These are phyloP conservation scores for Apodemus sylvaticus DNA, from an alignment of 2,113 vertebrate genomes.

Conservation along the genomic window DNA sequence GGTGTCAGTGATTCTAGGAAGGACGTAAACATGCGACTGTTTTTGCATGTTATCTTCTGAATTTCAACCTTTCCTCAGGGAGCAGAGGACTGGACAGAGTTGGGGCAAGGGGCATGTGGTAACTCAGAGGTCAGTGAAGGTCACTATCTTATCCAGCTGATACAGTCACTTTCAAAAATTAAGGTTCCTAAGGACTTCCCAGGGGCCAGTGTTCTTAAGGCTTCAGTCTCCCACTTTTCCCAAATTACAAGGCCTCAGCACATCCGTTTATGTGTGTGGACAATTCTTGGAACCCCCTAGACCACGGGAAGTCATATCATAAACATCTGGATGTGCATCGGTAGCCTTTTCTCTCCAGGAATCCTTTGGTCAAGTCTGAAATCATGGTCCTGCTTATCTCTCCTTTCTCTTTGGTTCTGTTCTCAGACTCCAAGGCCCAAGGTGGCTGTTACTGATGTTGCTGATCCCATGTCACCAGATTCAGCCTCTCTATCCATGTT, in stretches of 20 bases:
- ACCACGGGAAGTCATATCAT: neutral
- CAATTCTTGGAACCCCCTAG: neutral
- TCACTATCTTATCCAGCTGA: neutral
- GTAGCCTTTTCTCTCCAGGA: neutral
- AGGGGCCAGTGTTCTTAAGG: neutral
- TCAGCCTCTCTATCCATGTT: neutral
- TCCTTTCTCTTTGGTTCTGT: too few species aligned
- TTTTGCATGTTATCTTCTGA: neutral
- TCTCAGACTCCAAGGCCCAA: accelerated
- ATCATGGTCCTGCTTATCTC: neutral
- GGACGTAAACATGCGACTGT: too few species aligned
- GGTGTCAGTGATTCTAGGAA: neutral
- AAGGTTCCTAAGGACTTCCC: accelerated
- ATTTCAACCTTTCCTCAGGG: neutral
- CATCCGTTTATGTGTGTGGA: neutral
- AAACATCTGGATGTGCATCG: neutral
- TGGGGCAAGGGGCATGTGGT: neutral
- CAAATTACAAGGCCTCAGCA: neutral
- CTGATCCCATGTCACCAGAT: too few species aligned
- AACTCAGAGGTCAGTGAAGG: neutral
- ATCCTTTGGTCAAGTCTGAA: neutral
- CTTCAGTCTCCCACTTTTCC: neutral
- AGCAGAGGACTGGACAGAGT: neutral
- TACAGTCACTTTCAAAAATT: neutral
- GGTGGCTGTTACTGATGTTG: neutral